Percentiles rank a stretch among this genome's conserved stretches.
phyloP scores from a whole-genome alignment of 2,888 invertebrate species.

The Spilosoma lubricipeda region DNA sequence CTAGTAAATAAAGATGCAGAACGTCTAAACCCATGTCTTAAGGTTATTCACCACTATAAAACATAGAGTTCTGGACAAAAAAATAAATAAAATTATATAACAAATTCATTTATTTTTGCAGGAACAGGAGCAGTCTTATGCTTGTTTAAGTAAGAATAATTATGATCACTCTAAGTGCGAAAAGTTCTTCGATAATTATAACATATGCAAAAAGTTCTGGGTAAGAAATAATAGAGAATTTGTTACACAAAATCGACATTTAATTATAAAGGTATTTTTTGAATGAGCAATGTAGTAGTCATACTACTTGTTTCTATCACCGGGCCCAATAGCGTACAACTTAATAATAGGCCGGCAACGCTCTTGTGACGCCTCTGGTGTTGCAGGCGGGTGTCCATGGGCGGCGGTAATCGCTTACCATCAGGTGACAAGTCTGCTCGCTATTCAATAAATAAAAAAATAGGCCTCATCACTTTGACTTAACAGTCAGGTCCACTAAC shows the following conservation, averaged over 20 bases:
- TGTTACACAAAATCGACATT: not conserved
- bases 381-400: no score
- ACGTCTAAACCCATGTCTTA: conserved; percentile 75
- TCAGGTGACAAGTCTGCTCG: no score
- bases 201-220: conserved; percentile 93
- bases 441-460: no score
- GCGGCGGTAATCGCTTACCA: no score
- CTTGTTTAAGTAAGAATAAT: conserved; percentile 90
- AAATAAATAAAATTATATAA: conserved; percentile 42
- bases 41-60: conserved; percentile 55
- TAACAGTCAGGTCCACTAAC: no score
- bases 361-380: no score
- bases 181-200: conserved; percentile 91
- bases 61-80: conserved; percentile 1
- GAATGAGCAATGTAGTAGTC: no score
- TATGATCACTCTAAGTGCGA: conserved; percentile 89
- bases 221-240: conserved; percentile 75
- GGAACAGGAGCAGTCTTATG: conserved; percentile 91
- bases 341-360: no score
- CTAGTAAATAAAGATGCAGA: conserved; percentile 70
- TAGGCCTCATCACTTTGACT: no score
- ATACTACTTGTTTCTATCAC: no score
- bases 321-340: no score
- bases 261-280: not conserved
- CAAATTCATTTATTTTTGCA: conserved; percentile 71